phyloP scores from a whole-genome alignment of 2,797 vertebrate species.

The Pangasius djambal region DNA sequence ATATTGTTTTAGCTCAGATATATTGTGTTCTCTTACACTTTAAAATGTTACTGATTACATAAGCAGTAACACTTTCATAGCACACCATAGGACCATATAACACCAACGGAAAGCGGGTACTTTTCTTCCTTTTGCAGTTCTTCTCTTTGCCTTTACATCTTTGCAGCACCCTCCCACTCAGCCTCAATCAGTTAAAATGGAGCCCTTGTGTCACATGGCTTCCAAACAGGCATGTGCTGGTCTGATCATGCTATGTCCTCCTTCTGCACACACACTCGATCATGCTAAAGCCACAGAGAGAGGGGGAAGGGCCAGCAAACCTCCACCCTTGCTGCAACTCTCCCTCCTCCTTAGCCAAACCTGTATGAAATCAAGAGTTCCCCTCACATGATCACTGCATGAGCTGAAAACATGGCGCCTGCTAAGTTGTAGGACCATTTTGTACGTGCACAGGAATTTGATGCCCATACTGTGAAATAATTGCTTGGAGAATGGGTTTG shows the following conservation, averaged over 20 bases:
- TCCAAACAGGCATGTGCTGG: conserved; percentile 70
- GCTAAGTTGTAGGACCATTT: conserved; percentile 1
- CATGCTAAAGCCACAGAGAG: conserved; percentile 50
- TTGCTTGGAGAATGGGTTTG: not conserved
- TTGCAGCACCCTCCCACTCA: conserved; percentile 42
- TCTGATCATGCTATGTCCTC: conserved; percentile 60
- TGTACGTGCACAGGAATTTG: conserved; percentile 61
- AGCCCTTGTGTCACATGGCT: conserved; percentile 76
- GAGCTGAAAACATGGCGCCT: conserved; percentile 14
- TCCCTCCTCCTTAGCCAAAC: conserved; percentile 33
- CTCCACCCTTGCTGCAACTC: conserved; percentile 37
- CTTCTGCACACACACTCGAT: conserved; percentile 41
- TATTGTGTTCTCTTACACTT: not conserved
- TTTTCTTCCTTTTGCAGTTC: conserved; percentile 40
- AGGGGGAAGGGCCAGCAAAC: conserved; percentile 44
- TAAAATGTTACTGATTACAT: not conserved
- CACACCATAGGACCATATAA: not conserved
- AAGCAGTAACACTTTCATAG: not conserved
- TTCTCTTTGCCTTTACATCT: conserved; percentile 34
- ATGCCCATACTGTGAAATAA: conserved; percentile 57
- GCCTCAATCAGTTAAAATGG: conserved; percentile 76
- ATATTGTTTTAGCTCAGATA: not conserved
- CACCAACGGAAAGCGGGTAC: not conserved
- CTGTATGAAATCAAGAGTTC: conserved; percentile 52
- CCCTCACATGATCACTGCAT: conserved; percentile 36